A percentile compares a stretch with the other conserved stretches of the same genome.
These are phyloP conservation scores for Calycopis cecrops DNA, from an alignment of 1,140 invertebrate species.

Conservation along the genomic window DNA sequence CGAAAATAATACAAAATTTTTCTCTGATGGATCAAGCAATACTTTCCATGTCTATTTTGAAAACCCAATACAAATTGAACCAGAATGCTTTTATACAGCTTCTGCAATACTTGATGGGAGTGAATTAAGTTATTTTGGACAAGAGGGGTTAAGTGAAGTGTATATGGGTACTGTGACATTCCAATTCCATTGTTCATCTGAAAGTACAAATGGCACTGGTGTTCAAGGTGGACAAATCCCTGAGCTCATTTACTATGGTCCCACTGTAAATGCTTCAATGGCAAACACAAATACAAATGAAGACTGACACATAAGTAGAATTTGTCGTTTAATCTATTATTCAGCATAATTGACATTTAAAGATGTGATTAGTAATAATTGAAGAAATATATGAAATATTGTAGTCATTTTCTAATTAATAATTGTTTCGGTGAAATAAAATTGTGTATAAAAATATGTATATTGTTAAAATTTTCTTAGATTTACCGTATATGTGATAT, in stretches of 20 bases:
- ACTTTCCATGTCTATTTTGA: constrained; percentile 96
- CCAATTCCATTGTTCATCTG: constrained; percentile 95
- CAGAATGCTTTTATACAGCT: constrained; percentile 93
- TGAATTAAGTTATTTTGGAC: constrained; percentile 96
- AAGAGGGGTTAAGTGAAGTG: constrained; percentile 94
- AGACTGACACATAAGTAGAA: constrained; percentile 58
- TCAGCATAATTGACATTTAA: constrained; percentile 37
- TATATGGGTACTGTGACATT: constrained; percentile 92
- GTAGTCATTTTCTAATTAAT: constrained; percentile 27
- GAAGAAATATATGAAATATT: constrained; percentile 22
- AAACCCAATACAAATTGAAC: constrained; percentile 93
- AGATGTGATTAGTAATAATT: too few relatives aligned
- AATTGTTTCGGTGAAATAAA: constrained; percentile 55
- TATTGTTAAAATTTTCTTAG: constrained; percentile 56
- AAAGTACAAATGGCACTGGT: constrained; percentile 95
- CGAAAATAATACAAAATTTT: constrained; percentile 93
- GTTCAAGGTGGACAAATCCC: constrained; percentile 96
- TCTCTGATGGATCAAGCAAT: constrained; percentile 94
- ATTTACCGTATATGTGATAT: constrained; percentile 67
- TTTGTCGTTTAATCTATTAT: constrained; percentile 44
- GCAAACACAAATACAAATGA: constrained; percentile 50
- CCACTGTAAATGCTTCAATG: constrained; percentile 72
- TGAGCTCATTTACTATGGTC: constrained; percentile 94
- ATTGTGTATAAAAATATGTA: constrained; percentile 53
- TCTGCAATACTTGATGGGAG: constrained; percentile 92